Percentiles rank a stretch among this genome's conserved stretches.
phyloP scores from a whole-genome alignment of 2,888 invertebrate species.

The Sesamia inferens region DNA sequence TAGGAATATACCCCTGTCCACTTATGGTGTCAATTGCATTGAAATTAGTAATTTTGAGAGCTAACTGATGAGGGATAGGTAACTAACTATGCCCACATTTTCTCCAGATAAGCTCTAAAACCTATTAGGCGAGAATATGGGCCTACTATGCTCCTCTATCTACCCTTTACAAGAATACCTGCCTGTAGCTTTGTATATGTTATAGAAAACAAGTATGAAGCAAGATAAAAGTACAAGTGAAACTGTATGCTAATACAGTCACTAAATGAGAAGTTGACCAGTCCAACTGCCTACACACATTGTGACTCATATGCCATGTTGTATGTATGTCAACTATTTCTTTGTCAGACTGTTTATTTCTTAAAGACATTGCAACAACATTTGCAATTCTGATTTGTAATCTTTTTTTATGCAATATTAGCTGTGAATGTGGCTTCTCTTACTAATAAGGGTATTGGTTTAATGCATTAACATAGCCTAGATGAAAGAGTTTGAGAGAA shows the following conservation, averaged over 20 bases:
- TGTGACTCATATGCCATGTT: slow-evolving; percentile 60
- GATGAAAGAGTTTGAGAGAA: no score
- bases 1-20: no score
- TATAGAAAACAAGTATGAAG: slow-evolving; percentile 17
- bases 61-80: no score
- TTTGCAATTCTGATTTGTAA: slow-evolving; percentile 30
- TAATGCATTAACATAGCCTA: not conserved
- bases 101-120: no score
- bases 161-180: not conserved
- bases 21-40: no score
- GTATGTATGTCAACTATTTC: slow-evolving; percentile 57
- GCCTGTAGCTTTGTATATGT: not conserved
- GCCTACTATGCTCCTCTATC: no score
- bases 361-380: slow-evolving; percentile 49
- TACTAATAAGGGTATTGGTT: not conserved
- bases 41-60: no score
- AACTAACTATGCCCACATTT: no score
- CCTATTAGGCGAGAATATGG: no score
- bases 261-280: slow-evolving; percentile 39
- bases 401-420: slow-evolving; percentile 26
- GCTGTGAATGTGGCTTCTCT: not conserved
- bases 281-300: slow-evolving; percentile 39
- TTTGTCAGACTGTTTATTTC: slow-evolving; percentile 62
- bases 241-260: slow-evolving; percentile 2
- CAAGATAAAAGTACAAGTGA: slow-evolving; percentile 32